Base-by-base conservation (phyloP, 2,888 invertebrate genomes). In the Merodon equestris region DNA sequence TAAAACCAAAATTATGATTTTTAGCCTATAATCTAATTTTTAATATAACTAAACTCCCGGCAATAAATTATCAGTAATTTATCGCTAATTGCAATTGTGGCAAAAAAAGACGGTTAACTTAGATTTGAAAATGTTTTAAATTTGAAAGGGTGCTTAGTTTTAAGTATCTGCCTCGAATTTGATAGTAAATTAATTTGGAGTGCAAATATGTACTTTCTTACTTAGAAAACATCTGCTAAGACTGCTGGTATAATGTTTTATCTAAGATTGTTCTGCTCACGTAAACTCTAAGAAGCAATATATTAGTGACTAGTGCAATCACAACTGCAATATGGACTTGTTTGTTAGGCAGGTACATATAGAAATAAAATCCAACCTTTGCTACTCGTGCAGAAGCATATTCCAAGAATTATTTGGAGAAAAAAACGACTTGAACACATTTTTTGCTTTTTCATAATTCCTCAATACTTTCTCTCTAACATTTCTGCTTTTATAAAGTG, bases 391-490 rank as follows among this genome's bases (percentile, higher is more conserved):
- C 45, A 47, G 15, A 42, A 42, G n/a, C 42, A 47, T 47, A 47
- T 7, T 47, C 18, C 15, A 47, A 47, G 45, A 47, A 47, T 47
- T 47, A 47, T 47, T 47, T 47, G 45, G 45, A 47, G 45, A 14
- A 47, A 47, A 27, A 27, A 27, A 27, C 2, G 27, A 7, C 9
- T n/a, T 42, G 42, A 42, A 42, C 13, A 42, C 13, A 42, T 3
- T 42, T 42, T 42, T 27, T 27, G 27, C 27, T 27, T 7, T 27
- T 27, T 27, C 27, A 1, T 15, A 17, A 47, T 17, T 47, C 18
- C 17, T 47, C 13, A 15, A 47, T 47, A 15, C 42, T 42, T 42
- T 9, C 45, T 47, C 45, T 17, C 12, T 10, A 47, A 47, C 15
- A 17, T 47, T 17, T 15, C 7, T 9, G 7, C 45, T 47, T 15